Conservation (phyloP, 2,113 vertebrate species). For the Synchiropus splendidus region DNA sequence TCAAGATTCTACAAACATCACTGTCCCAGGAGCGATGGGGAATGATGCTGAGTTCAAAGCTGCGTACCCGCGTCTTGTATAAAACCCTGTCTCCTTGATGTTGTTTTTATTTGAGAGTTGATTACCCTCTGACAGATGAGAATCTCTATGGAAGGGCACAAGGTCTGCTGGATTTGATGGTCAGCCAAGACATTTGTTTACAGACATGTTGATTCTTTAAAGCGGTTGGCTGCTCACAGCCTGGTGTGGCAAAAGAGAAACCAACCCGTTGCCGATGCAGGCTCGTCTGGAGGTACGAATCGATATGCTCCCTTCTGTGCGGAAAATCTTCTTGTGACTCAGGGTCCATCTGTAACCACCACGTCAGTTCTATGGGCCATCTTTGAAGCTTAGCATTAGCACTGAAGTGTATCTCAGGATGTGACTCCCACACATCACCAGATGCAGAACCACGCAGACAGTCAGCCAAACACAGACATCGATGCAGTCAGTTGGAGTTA, state of each 20-base stretch:
- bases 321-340: conserved; percentile 47
- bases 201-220: conserved; percentile 47
- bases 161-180: conserved; percentile 61
- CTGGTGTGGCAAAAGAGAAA: conserved; percentile 42
- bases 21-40: conserved; percentile 45
- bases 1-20: conserved; percentile 52
- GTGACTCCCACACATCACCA: conserved; percentile 50
- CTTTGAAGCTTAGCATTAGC: conserved; percentile 52
- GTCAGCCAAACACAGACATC: conserved; percentile 27
- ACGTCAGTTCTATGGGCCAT: conserved; percentile 30
- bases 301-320: conserved; percentile 42
- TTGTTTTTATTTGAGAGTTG: conserved; percentile 63
- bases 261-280: conserved; percentile 45
- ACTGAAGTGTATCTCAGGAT: conserved; percentile 47
- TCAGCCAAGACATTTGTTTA: conserved; percentile 62
- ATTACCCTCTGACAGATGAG: conserved; percentile 64
- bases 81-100: conserved; percentile 58
- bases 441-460: conserved; percentile 34
- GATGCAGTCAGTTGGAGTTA: conserved; percentile 32
- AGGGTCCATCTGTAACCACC: conserved; percentile 42
- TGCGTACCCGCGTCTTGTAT: conserved; percentile 35
- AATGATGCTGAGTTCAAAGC: conserved; percentile 59
- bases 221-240: conserved; percentile 40
- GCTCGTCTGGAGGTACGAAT: conserved; percentile 53
- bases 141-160: conserved; percentile 56